A percentile compares a stretch with the other conserved stretches of the same genome.
Evolutionary conservation across 2,888 invertebrate genomes (phyloP).

Genomic region (Tetanocera ferruginea): DNA sequence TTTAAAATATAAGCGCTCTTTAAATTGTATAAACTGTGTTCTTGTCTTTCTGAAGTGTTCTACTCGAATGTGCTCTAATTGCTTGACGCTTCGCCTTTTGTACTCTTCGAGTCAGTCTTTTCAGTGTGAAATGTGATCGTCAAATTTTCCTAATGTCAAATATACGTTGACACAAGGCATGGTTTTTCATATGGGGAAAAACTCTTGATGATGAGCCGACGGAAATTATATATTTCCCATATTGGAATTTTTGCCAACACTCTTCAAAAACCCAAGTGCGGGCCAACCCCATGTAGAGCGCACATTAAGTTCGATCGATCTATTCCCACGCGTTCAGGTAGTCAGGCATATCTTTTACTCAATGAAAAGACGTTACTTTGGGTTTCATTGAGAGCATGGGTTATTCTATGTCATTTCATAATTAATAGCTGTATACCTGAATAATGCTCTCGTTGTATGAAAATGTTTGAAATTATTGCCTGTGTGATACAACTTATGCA

Average conservation of each 20-base stretch:
- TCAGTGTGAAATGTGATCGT: no score
- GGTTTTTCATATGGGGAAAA: slow-evolving; percentile 20
- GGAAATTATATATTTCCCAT: slow-evolving; percentile 39
- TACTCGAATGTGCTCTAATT: slow-evolving; percentile 9
- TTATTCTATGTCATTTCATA: not conserved
- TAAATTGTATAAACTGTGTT: not conserved
- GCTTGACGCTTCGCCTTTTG: slow-evolving; percentile 18
- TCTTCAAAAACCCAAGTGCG: slow-evolving; percentile 36
- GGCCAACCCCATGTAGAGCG: slow-evolving; percentile 32
- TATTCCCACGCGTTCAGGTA: slow-evolving; percentile 38
- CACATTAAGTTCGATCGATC: not conserved
- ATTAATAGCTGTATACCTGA: not conserved
- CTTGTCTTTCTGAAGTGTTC: slow-evolving; percentile 11
- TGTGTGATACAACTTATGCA: not conserved
- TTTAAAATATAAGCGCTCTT: slow-evolving; percentile 19
- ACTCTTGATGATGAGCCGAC: slow-evolving; percentile 4
- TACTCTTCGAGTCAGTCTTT: slow-evolving; percentile 5
- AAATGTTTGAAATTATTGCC: not conserved
- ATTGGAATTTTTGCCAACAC: slow-evolving; percentile 28
- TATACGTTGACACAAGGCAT: slow-evolving; percentile 4
- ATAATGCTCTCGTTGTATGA: not conserved
- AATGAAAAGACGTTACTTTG: not conserved
- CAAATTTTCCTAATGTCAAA: not conserved
- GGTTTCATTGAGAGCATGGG: slow-evolving; percentile 30
- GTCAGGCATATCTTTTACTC: not conserved